Conservation (phyloP, 2,888 invertebrate species). For the Callyntrura sp. region DNA sequence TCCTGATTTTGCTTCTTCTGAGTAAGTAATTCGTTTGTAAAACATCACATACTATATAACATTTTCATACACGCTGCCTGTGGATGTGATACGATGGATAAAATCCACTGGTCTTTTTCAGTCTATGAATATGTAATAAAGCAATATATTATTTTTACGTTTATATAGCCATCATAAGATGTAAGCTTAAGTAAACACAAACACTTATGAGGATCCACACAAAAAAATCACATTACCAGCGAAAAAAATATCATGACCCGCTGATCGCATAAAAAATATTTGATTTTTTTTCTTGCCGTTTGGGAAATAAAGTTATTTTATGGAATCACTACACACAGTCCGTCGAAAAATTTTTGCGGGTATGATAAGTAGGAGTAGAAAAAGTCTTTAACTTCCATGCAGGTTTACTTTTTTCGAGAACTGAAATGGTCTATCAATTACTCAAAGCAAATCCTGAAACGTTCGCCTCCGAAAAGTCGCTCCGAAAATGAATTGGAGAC, state of each 20-base stretch:
- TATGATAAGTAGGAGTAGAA: not conserved
- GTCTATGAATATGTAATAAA: conserved; percentile 59
- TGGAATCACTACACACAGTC: conserved; percentile 21
- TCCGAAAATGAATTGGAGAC: not conserved
- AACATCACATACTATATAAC: not conserved
- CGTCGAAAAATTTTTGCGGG: not conserved
- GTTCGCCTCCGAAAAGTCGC: not conserved
- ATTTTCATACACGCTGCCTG: not conserved
- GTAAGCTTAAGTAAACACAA: conserved; percentile 20
- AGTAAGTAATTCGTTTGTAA: conserved; percentile 50
- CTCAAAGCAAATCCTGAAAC: conserved; percentile 28
- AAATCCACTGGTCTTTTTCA: conserved; percentile 20
- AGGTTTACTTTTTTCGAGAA: conserved; percentile 1
- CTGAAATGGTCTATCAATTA: conserved; percentile 35
- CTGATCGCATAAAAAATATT: conserved; percentile 59
- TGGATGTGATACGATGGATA: not conserved
- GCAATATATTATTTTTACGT: conserved; percentile 55
- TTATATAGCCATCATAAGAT: conserved; percentile 33
- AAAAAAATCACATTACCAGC: conserved; percentile 44
- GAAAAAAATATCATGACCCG: conserved; percentile 59
- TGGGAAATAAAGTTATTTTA: conserved; percentile 63
- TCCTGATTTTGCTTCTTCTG: conserved; percentile 16
- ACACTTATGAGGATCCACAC: conserved; percentile 41
- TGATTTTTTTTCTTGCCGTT: conserved; percentile 31
- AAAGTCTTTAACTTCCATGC: conserved; percentile 29